Evolutionary conservation across 2,888 invertebrate genomes (phyloP).

Genomic region (Hirtodrosophila confusa): DNA sequence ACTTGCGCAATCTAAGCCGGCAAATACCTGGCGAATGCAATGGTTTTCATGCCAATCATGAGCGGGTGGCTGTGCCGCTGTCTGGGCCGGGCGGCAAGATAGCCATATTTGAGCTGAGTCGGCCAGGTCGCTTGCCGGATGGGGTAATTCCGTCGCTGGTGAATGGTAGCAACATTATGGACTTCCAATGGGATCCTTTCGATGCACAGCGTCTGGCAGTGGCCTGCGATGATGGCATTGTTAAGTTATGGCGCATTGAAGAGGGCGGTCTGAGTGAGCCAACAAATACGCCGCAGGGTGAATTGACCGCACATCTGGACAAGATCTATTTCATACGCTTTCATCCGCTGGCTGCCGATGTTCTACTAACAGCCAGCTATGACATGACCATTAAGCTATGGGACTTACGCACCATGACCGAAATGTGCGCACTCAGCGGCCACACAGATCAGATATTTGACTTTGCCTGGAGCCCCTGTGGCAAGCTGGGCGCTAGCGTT

Average conservation of each 20-base stretch:
- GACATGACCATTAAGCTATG: constrained; percentile 95
- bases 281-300: constrained; percentile 90
- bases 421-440: constrained; percentile 87
- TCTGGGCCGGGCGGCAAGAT: constrained; percentile 96
- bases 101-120: constrained; percentile 92
- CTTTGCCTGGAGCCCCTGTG: constrained; percentile 96
- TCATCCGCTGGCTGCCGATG: constrained; percentile 94
- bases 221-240: constrained; percentile 94
- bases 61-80: constrained; percentile 94
- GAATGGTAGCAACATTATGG: constrained; percentile 94
- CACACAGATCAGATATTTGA: constrained; percentile 96
- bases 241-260: constrained; percentile 91
- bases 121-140: constrained; percentile 91
- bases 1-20: constrained; percentile 94
- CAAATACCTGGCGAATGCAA: constrained; percentile 97
- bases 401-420: constrained; percentile 89
- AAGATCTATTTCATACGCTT: constrained; percentile 96
- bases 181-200: constrained; percentile 98
- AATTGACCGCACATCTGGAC: constrained; percentile 92
- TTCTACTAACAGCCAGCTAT: constrained; percentile 94
- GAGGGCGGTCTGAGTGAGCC: constrained; percentile 89
- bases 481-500: constrained; percentile 92
- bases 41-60: constrained; percentile 94
- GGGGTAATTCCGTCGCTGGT: constrained; percentile 94
- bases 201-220: constrained; percentile 91